Base-by-base conservation (phyloP, 1,140 invertebrate genomes). In the Rhagoletis pomonella region DNA sequence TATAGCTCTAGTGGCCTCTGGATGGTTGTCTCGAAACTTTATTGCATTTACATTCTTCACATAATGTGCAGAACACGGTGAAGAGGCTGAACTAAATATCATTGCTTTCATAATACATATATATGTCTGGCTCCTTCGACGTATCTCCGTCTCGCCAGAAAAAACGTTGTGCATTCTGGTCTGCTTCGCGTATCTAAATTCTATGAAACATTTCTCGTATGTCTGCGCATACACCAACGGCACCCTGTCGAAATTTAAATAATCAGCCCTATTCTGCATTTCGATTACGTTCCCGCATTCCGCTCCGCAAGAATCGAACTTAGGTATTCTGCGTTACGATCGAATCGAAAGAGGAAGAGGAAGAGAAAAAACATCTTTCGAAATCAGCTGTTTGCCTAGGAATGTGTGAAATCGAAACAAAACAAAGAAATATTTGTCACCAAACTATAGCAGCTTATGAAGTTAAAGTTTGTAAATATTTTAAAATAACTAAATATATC, bases 151-250 rank as follows among this genome's bases (percentile, higher is more conserved):
- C 29, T 29, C 29, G 29, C 29, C 29, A 29, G 29, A 29, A 29
- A 29, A 29, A 29, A 29, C 29, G 29, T 29, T 29, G 29, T 29
- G 29, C 29, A 29, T 29, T 29, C 29, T 58, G 6, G 58, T 88
- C 87, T 14, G 86, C 60, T 50, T 42, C 7, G 17, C 69, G 84
- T 44, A 88, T 81, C 9, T 39, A 17, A 12, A 86, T 60, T 62
- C 86, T 64, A 44, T 88, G 81, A 44, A 94, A 94, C 93, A 93
- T 93, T 10, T 93, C 93, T 17, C 86, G 14, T 3, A 93, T 93
- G 85, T 93, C 90, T 7, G 87, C 89, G 29, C 47, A 88, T 14
- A 92, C 87, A 1, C 90, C 91, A 1, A 91, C 84, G 4, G 6
- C 9, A 9, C 88, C 81, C 58, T 90, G 86, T 10, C 93, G 59